Evolutionary conservation across 2,888 invertebrate genomes (phyloP).

Genomic region (Tetranychus piercei): DNA sequence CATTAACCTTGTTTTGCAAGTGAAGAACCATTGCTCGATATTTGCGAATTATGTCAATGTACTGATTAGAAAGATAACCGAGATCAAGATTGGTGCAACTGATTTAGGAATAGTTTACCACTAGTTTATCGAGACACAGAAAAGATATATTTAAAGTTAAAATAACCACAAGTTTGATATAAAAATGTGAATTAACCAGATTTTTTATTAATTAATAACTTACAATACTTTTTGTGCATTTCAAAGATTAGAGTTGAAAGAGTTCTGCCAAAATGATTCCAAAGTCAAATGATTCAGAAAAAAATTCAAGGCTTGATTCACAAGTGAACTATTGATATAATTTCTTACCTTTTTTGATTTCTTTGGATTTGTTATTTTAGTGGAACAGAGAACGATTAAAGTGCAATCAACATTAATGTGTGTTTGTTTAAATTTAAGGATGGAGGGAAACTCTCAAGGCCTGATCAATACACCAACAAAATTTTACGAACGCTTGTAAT

Average conservation of each 20-base stretch:
- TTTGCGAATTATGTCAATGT: background rate
- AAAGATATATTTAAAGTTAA: too few species aligned
- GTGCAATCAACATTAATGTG: background rate
- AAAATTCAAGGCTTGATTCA: background rate
- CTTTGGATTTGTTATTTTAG: background rate
- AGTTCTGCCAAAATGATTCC: background rate
- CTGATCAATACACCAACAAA: background rate
- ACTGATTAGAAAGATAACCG: too few species aligned
- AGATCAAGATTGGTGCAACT: too few species aligned
- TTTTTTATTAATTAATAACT: too few species aligned
- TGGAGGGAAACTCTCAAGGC: background rate
- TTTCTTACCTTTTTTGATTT: background rate
- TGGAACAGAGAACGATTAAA: background rate
- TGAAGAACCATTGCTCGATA: background rate
- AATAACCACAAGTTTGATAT: too few species aligned
- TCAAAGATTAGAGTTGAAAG: background rate
- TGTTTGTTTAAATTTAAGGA: background rate
- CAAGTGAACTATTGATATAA: background rate
- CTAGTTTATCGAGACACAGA: too few species aligned
- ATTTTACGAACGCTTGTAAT: background rate
- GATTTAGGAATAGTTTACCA: too few species aligned
- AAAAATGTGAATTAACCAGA: too few species aligned
- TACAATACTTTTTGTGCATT: too few species aligned
- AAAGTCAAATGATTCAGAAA: background rate
- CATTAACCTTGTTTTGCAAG: background rate